Conservation (phyloP, 2,888 invertebrate genomes). For the Danaus chrysippus region DNA sequence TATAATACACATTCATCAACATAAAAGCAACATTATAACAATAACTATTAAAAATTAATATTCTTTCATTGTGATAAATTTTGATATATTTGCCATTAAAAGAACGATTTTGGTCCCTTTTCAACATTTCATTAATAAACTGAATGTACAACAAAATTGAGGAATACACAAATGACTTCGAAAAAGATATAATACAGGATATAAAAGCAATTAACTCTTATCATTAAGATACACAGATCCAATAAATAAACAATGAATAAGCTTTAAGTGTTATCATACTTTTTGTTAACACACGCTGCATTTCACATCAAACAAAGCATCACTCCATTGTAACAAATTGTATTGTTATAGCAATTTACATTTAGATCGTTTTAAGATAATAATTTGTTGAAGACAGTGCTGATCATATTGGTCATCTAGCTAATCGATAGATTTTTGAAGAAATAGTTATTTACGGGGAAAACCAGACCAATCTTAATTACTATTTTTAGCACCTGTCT, state of each 20-base stretch:
- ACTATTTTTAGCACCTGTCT: conserved; percentile 19
- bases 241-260: conserved; percentile 12
- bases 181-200: conserved; percentile 13
- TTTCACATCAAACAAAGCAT: conserved; percentile 21
- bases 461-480: neutral
- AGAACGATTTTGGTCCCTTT: conserved; percentile 32
- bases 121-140: conserved; percentile 27
- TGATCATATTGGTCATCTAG: conserved; percentile 1
- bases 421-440: neutral
- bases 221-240: conserved; percentile 8
- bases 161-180: conserved; percentile 15
- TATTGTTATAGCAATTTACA: neutral
- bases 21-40: conserved; percentile 9
- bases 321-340: neutral
- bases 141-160: conserved; percentile 20
- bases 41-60: conserved; percentile 1
- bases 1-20: conserved; percentile 9
- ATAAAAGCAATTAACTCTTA: conserved; percentile 15
- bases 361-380: neutral
- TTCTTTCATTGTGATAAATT: neutral
- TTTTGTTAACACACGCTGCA: conserved; percentile 21
- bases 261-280: conserved; percentile 12
- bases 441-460: neutral
- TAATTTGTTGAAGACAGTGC: neutral
- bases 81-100: conserved; percentile 19